Evolutionary conservation across 2,113 vertebrate species (phyloP).

Genomic region (Nestor notabilis): DNA sequence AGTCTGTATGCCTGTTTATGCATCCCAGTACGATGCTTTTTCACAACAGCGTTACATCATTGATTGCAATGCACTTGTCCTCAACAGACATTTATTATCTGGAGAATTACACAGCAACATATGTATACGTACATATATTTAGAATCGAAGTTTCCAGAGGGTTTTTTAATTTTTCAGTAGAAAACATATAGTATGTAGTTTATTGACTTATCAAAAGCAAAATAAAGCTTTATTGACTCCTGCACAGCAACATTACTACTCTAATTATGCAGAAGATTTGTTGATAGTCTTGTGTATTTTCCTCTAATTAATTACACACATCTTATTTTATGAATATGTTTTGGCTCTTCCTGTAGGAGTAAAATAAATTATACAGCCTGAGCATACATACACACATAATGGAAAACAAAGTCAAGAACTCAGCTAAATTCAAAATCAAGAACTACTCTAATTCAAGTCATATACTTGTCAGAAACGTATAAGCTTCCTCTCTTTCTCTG

Average conservation of each 20-base stretch:
- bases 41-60: not conserved
- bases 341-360: not conserved
- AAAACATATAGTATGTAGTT: not conserved
- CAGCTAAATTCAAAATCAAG: not conserved
- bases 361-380: not conserved
- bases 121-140: not conserved
- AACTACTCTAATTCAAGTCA: not conserved
- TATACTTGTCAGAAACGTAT: not conserved
- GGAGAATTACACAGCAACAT: not conserved
- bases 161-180: not conserved
- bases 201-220: not conserved
- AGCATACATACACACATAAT: not conserved
- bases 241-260: not conserved
- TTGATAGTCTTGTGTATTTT: not conserved
- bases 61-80: not conserved
- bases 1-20: not conserved
- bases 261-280: not conserved
- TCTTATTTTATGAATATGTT: not conserved
- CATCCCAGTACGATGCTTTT: slow-evolving; percentile 10
- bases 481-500: not conserved
- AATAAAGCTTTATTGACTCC: not conserved
- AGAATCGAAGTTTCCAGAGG: not conserved
- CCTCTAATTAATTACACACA: not conserved
- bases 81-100: slow-evolving; percentile 5
- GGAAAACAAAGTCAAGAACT: not conserved